Evolutionary conservation across 2,888 invertebrate species (phyloP).

Genomic region (Lepeophtheirus nordmannii): DNA sequence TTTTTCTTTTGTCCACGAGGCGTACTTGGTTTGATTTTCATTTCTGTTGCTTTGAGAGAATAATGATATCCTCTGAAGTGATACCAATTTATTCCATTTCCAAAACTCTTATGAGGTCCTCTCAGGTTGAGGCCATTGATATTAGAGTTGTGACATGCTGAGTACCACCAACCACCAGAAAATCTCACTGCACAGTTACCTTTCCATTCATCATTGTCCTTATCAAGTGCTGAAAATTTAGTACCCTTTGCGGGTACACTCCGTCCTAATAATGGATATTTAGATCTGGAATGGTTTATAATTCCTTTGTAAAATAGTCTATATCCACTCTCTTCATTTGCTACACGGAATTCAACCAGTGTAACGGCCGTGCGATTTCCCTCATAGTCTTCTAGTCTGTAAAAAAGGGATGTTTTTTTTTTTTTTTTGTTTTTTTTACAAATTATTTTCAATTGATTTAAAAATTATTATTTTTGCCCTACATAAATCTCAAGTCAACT

Average conservation of each 20-base stretch:
- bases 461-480: background rate
- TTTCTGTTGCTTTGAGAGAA: constrained; percentile 29
- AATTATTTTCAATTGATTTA: background rate
- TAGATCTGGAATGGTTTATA: background rate
- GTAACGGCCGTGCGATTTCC: constrained; percentile 9
- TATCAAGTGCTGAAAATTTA: constrained; percentile 18
- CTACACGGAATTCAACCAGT: constrained; percentile 8
- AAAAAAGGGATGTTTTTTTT: background rate
- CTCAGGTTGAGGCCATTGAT: constrained; percentile 30
- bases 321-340: constrained; percentile 12
- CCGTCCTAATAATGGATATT: background rate
- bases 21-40: constrained; percentile 29
- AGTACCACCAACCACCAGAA: constrained; percentile 31
- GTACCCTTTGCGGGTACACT: constrained; percentile 17
- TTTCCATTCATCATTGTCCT: constrained; percentile 24
- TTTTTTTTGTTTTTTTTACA: no score
- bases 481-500: constrained; percentile 5
- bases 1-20: background rate
- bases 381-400: constrained; percentile 12
- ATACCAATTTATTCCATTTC: constrained; percentile 31
- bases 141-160: constrained; percentile 29
- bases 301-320: constrained; percentile 9
- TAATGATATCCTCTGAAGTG: constrained; percentile 30
- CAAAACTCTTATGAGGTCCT: constrained; percentile 29
- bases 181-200: constrained; percentile 27